Percentiles rank a stretch among this genome's conserved stretches.
Evolutionary conservation across 2,113 vertebrate species (phyloP).

Genomic region (Xenopus tropicalis): DNA sequence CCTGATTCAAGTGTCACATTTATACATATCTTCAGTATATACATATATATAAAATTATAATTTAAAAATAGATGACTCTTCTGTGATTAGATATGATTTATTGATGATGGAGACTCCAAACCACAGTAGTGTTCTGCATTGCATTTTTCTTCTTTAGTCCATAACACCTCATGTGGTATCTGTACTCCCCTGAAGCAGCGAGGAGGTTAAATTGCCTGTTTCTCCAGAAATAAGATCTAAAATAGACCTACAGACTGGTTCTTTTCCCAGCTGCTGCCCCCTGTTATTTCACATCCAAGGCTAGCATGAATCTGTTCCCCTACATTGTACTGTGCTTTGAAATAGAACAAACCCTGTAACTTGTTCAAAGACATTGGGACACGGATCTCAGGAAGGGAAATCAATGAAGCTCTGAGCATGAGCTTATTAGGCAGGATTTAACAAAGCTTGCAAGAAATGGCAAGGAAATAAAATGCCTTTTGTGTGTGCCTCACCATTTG

Average conservation of each 20-base stretch:
- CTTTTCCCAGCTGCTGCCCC: conserved; percentile 23
- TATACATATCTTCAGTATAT: no score
- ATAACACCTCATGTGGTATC: no score
- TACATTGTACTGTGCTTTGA: conserved; percentile 27
- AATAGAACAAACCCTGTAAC: conserved; percentile 38
- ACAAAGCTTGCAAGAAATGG: conserved; percentile 29
- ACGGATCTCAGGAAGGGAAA: conserved; percentile 38
- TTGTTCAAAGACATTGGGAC: conserved; percentile 32
- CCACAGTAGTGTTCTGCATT: no score
- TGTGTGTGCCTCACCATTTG: background rate
- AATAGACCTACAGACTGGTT: background rate
- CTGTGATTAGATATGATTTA: no score
- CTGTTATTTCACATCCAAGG: conserved; percentile 32
- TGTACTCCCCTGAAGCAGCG: background rate
- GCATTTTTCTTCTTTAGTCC: no score
- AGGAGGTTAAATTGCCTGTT: conserved; percentile 11
- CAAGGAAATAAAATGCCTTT: conserved; percentile 18
- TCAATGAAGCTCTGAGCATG: conserved; percentile 32
- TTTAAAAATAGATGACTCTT: no score
- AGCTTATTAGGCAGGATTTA: conserved; percentile 36
- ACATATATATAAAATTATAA: no score
- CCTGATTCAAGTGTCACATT: no score
- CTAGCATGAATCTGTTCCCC: conserved; percentile 19
- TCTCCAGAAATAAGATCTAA: conserved; percentile 6
- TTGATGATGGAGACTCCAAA: no score